A percentile compares a stretch with the other conserved stretches of the same genome.
Conservation (phyloP, 2,888 invertebrate species). For the Azorinus chamasolen region DNA sequence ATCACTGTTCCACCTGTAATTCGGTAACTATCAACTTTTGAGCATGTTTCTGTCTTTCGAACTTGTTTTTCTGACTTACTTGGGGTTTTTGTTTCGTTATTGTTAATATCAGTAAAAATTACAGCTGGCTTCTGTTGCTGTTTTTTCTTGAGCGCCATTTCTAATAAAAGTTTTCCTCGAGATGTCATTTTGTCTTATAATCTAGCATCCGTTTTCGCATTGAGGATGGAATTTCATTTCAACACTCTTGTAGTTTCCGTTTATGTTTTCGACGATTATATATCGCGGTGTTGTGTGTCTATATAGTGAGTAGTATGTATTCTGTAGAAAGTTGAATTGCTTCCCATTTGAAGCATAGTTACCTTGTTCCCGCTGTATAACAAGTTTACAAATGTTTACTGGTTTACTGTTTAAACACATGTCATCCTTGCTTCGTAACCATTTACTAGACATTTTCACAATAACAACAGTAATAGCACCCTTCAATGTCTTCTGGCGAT, state of each 20-base stretch:
- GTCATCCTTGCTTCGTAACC: slow-evolving; percentile 1
- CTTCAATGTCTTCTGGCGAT: slow-evolving; percentile 7
- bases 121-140: no score
- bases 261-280: neutral
- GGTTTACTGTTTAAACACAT: neutral
- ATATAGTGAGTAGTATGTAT: neutral
- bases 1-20: slow-evolving; percentile 9
- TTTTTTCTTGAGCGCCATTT: no score
- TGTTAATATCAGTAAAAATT: no score
- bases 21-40: no score
- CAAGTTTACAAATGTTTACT: neutral
- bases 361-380: no score
- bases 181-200: no score
- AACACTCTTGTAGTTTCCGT: neutral
- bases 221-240: no score
- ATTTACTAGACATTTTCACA: neutral
- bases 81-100: no score
- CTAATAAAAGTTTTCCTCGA: no score
- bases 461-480: neutral
- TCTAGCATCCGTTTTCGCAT: no score
- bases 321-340: neutral
- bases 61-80: no score
- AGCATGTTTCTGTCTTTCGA: neutral
- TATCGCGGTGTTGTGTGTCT: neutral
- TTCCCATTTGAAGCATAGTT: neutral